phyloP scores from a whole-genome alignment of 2,113 vertebrate species.

The Entosphenus tridentatus region DNA sequence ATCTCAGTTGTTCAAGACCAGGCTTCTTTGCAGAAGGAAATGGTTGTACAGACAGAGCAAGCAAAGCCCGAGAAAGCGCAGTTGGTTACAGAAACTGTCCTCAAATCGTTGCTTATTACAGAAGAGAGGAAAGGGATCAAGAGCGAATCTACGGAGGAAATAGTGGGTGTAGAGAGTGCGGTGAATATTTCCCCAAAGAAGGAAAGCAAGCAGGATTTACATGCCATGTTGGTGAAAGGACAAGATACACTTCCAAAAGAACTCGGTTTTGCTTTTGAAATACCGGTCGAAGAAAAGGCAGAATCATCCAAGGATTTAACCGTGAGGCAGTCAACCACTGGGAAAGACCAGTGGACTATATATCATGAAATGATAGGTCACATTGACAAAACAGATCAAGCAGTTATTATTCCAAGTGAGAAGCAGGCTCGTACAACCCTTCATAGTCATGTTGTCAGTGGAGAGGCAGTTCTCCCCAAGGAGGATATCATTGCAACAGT shows the following conservation, averaged over 20 bases:
- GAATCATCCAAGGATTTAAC: slow-evolving; percentile 14
- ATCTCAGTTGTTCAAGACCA: slow-evolving; percentile 23
- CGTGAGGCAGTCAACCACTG: slow-evolving; percentile 18
- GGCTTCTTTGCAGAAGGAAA: slow-evolving; percentile 23
- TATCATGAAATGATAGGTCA: slow-evolving; percentile 18
- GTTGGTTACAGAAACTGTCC: slow-evolving; percentile 16
- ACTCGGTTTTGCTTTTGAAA: slow-evolving; percentile 18
- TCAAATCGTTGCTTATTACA: slow-evolving; percentile 17
- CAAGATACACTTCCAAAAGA: slow-evolving; percentile 24
- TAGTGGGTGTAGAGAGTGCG: slow-evolving; percentile 14
- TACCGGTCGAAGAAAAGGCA: slow-evolving; percentile 14
- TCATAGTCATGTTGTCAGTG: slow-evolving; percentile 22
- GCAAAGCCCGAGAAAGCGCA: slow-evolving; percentile 16
- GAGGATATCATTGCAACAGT: slow-evolving; percentile 22
- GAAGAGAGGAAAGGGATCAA: slow-evolving; percentile 25
- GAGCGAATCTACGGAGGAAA: slow-evolving; percentile 15
- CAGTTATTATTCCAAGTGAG: slow-evolving; percentile 13
- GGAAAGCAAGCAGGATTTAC: slow-evolving; percentile 17
- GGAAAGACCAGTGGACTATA: slow-evolving; percentile 20
- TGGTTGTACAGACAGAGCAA: slow-evolving; percentile 13
- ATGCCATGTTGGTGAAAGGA: slow-evolving; percentile 23
- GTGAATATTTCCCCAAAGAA: slow-evolving; percentile 14
- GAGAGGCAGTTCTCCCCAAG: slow-evolving; percentile 20
- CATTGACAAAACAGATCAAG: slow-evolving; percentile 12
- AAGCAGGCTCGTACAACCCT: slow-evolving; percentile 19